Evolutionary conservation across 2,113 vertebrate genomes (phyloP).

Genomic region (Aldabrachelys gigantea): DNA sequence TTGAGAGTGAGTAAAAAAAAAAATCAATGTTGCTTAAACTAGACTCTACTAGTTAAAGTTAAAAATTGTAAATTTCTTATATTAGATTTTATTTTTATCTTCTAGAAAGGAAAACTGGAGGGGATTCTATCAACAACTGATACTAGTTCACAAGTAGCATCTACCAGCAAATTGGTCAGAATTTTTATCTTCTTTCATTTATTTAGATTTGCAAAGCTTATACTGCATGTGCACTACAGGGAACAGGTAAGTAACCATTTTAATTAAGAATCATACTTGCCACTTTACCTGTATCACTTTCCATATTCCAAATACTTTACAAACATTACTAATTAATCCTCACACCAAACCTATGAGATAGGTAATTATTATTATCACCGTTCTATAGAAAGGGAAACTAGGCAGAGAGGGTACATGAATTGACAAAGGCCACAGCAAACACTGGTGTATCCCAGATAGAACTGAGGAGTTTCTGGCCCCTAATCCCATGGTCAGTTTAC

Average conservation of each 20-base stretch:
- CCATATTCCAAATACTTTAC: neutral
- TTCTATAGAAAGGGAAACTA: neutral
- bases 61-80: neutral
- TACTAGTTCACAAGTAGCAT: neutral
- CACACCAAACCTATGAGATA: neutral
- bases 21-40: neutral
- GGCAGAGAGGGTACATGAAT: neutral
- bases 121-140: neutral
- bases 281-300: neutral
- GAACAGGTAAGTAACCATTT: conserved; percentile 26
- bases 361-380: neutral
- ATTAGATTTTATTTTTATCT: neutral
- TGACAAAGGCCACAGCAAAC: neutral
- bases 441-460: neutral
- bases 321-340: neutral
- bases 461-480: neutral
- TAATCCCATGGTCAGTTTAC: neutral
- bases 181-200: conserved; percentile 13
- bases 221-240: neutral
- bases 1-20: conserved; percentile 42
- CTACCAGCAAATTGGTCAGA: neutral
- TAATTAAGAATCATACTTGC: neutral
- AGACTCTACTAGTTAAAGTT: neutral
- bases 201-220: neutral
- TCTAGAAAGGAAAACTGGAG: neutral